Evolutionary conservation across 2,797 vertebrate genomes (phyloP).

Genomic region (Siniperca scherzeri): DNA sequence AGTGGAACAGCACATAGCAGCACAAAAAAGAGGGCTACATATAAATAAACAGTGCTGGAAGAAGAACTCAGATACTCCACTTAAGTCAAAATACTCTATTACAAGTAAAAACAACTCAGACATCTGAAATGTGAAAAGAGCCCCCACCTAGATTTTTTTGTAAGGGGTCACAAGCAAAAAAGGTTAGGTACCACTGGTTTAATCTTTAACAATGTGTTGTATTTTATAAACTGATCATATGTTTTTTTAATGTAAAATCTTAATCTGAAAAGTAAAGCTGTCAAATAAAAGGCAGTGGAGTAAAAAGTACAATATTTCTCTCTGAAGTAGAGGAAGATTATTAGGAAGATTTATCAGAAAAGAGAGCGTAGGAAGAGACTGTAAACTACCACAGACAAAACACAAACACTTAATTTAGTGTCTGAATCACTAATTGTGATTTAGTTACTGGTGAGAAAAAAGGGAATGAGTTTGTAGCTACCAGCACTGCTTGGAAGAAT

Average conservation of each 20-base stretch:
- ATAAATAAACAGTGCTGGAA: background rate
- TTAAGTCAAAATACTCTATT: background rate
- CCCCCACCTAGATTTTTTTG: background rate
- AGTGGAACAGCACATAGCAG: slow-evolving; percentile 4
- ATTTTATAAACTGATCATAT: too few species aligned
- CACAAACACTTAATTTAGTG: slow-evolving; percentile 25
- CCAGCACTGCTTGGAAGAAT: slow-evolving; percentile 28
- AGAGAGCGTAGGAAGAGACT: background rate
- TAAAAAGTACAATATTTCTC: too few species aligned
- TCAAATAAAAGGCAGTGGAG: too few species aligned
- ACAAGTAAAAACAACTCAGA: background rate
- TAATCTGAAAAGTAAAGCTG: too few species aligned
- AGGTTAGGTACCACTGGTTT: too few species aligned
- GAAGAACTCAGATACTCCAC: background rate
- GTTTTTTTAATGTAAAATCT: too few species aligned
- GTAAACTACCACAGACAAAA: too few species aligned
- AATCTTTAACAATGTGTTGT: too few species aligned
- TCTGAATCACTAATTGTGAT: slow-evolving; percentile 48
- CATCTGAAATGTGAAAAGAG: too few species aligned
- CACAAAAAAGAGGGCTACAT: slow-evolving; percentile 20
- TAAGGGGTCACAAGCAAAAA: too few species aligned
- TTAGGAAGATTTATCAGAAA: background rate
- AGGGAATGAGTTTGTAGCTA: slow-evolving; percentile 50
- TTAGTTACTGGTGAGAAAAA: slow-evolving; percentile 34
- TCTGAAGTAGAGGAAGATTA: background rate